Base-by-base conservation (phyloP, 2,113 vertebrate species). In the Macrotis lagotis region DNA sequence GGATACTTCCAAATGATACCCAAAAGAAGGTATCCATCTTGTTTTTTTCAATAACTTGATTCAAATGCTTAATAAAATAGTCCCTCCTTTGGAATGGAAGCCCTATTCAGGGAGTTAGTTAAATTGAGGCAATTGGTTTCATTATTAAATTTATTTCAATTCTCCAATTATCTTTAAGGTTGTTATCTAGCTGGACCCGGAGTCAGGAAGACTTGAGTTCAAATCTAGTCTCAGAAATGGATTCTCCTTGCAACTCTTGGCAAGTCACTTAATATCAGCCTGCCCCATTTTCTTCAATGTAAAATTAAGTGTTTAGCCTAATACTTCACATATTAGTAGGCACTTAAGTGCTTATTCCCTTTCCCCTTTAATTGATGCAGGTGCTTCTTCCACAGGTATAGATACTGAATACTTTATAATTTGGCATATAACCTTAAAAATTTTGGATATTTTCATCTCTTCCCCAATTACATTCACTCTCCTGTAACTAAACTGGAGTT, bases 21-120 rank as follows among this genome's bases (percentile, higher is more conserved):
- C 48, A 66, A 26, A 94, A 94, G 55, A 91, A 16, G 0, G 31
- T n/a, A 52, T 24, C 6, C 9, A 83, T 24, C 94, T 48, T 48
- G 92, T 91, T 89, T 94, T 37, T 74, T n/a, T 16, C 51, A 91
- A 50, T 95, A 25, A 59, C 50, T 90, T 3, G 8, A n/a, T 94
- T 91, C 74, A 51, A 51, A 48, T 92, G 91, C 94, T n/a, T 92
- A 51, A 93, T 93, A 50, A 91, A 93, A 92, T 50, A 92, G 53
- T 44, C 91, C 89, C 91, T 66, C 31, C 1, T 66, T 25, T 93
- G 9, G 3, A 91, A 88, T 59, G 51, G 52, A 49, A 48, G 49
- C 22, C 47, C 91, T 89, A 92, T 96, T 50, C 47, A 50, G 74
- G 49, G 66, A 66, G 28, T 44, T 10, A 31, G 37, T 37, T 9